Evolutionary conservation across 2,888 invertebrate genomes (phyloP).

Genomic region (Cenopis cana): DNA sequence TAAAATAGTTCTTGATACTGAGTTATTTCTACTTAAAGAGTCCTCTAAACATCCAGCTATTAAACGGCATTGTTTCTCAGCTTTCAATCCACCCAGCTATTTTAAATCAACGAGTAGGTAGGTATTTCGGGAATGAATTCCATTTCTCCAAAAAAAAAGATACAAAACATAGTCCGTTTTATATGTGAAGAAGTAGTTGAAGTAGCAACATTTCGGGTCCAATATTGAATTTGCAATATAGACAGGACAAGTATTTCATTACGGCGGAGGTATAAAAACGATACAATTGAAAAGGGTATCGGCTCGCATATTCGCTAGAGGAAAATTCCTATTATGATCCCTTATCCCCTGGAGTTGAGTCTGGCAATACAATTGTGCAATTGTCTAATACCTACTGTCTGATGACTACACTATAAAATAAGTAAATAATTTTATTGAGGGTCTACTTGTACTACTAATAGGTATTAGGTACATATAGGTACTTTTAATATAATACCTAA

Average conservation of each 20-base stretch:
- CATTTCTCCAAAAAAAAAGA: slow-evolving; percentile 21
- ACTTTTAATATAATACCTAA: too few species aligned
- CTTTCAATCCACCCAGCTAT: slow-evolving; percentile 35
- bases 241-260: slow-evolving; percentile 82
- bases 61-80: slow-evolving; percentile 29
- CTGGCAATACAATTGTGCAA: slow-evolving; percentile 70
- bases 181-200: slow-evolving; percentile 36
- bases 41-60: slow-evolving; percentile 11
- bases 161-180: slow-evolving; percentile 18
- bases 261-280: slow-evolving; percentile 83
- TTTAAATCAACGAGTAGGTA: slow-evolving; percentile 27
- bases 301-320: slow-evolving; percentile 78
- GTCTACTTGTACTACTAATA: not conserved
- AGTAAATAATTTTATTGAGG: not conserved
- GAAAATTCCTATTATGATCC: slow-evolving; percentile 83
- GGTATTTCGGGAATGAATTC: slow-evolving; percentile 11
- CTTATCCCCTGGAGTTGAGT: slow-evolving; percentile 76
- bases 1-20: slow-evolving; percentile 9
- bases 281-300: slow-evolving; percentile 84
- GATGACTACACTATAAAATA: slow-evolving; percentile 38
- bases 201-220: slow-evolving; percentile 57
- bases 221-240: slow-evolving; percentile 77
- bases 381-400: slow-evolving; percentile 76
- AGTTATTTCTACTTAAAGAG: slow-evolving; percentile 1
- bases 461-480: too few species aligned